Conservation (phyloP, 2,888 invertebrate species). For the Neria commutata region DNA sequence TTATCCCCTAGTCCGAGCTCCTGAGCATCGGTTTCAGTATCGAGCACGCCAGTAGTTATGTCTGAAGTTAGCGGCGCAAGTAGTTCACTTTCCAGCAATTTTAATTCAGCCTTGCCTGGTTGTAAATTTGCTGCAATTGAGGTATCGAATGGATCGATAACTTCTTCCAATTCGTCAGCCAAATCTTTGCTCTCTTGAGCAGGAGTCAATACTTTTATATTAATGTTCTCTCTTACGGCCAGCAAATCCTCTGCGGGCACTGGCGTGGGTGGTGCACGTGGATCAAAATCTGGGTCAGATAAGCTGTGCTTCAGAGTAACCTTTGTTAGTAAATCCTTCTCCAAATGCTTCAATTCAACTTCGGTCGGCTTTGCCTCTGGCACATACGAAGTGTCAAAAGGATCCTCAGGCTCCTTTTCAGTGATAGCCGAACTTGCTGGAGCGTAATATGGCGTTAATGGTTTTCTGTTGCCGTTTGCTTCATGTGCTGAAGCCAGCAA, state of each 20-base stretch:
- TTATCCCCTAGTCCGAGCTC: conserved; percentile 68
- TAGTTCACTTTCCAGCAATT: conserved; percentile 78
- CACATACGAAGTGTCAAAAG: conserved; percentile 88
- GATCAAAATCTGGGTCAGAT: conserved; percentile 70
- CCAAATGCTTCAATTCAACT: conserved; percentile 77
- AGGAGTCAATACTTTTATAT: conserved; percentile 74
- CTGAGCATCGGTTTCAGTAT: conserved; percentile 61
- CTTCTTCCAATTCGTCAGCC: conserved; percentile 62
- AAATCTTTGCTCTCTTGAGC: conserved; percentile 64
- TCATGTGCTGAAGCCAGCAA: conserved; percentile 67
- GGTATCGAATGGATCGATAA: conserved; percentile 83
- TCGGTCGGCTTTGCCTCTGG: conserved; percentile 75
- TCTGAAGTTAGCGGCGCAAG: conserved; percentile 60
- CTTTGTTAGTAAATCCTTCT: conserved; percentile 71
- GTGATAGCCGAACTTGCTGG: conserved; percentile 60
- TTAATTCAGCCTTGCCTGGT: conserved; percentile 79
- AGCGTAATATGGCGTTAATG: conserved; percentile 81
- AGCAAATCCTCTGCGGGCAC: conserved; percentile 57
- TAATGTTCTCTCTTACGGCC: conserved; percentile 67
- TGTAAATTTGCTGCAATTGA: conserved; percentile 76
- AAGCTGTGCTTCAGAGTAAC: conserved; percentile 65
- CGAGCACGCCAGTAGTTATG: conserved; percentile 54
- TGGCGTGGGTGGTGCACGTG: conserved; percentile 62
- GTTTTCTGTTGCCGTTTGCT: conserved; percentile 70
- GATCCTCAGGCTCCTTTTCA: conserved; percentile 70